Conservation (phyloP, 2,797 vertebrate genomes). For the Epinephelus malabaricus region DNA sequence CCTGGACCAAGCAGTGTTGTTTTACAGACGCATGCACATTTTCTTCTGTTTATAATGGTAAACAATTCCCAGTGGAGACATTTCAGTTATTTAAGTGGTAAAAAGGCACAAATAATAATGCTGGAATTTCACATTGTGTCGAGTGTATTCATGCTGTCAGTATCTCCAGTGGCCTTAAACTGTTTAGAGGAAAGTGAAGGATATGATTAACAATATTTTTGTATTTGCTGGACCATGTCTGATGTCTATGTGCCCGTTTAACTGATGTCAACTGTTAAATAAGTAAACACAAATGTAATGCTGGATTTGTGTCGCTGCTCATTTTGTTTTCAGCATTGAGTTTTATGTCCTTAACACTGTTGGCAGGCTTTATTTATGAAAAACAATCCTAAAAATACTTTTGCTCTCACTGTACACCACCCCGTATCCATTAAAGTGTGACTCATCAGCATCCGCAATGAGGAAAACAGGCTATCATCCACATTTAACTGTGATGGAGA, state of each 20-base stretch:
- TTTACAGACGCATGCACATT: constrained; percentile 8
- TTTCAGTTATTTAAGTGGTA: constrained; percentile 30
- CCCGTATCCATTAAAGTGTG: constrained; percentile 39
- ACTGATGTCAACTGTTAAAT: constrained; percentile 20
- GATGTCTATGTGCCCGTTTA: constrained; percentile 1
- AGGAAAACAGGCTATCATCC: constrained; percentile 44
- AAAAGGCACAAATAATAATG: constrained; percentile 54
- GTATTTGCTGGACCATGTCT: constrained; percentile 34
- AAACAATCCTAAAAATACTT: constrained; percentile 19
- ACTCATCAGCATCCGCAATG: constrained; percentile 48
- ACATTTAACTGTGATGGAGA: constrained; percentile 62
- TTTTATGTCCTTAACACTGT: background rate
- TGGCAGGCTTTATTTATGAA: background rate
- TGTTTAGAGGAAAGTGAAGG: constrained; percentile 43
- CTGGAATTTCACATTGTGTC: constrained; percentile 48
- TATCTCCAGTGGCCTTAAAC: constrained; percentile 71
- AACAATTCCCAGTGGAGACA: constrained; percentile 11
- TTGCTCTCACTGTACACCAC: background rate
- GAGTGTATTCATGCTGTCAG: constrained; percentile 51
- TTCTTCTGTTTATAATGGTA: constrained; percentile 6
- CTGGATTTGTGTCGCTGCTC: constrained; percentile 15
- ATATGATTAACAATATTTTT: constrained; percentile 43
- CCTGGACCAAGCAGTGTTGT: constrained; percentile 13
- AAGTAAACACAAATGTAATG: constrained; percentile 23
- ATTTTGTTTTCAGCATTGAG: constrained; percentile 1